Percentiles rank a stretch among this genome's conserved stretches.
Evolutionary conservation across 2,888 invertebrate species (phyloP).

Genomic region (Tetrapedia diversipes): DNA sequence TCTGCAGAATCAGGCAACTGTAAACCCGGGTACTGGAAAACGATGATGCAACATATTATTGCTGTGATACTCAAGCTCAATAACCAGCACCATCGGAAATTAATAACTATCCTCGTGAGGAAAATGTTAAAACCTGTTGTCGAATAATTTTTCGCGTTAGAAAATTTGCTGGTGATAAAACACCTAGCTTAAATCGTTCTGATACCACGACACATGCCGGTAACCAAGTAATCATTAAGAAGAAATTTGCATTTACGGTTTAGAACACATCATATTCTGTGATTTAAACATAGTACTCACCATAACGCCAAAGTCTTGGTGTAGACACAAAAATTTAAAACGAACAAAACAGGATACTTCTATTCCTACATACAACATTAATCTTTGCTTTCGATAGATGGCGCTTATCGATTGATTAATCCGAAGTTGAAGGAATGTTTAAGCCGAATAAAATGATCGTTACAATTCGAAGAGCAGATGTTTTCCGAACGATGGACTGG

Average conservation of each 20-base stretch:
- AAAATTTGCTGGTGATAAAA: constrained; percentile 77
- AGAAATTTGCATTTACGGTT: constrained; percentile 95
- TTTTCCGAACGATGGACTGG: too few species aligned
- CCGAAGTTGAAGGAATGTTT: too few species aligned
- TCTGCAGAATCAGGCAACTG: constrained; percentile 92
- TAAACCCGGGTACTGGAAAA: constrained; percentile 92
- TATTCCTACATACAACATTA: too few species aligned
- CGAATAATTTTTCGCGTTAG: constrained; percentile 77
- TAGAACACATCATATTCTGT: too few species aligned
- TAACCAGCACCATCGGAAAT: constrained; percentile 85
- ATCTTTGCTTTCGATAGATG: too few species aligned
- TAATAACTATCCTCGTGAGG: constrained; percentile 84
- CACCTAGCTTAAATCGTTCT: constrained; percentile 83
- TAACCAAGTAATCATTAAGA: constrained; percentile 95
- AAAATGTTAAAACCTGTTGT: constrained; percentile 81
- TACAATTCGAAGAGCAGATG: too few species aligned
- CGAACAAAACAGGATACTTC: too few species aligned
- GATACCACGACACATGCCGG: constrained; percentile 94
- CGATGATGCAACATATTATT: constrained; percentile 87
- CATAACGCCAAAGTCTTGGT: too few species aligned
- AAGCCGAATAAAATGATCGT: too few species aligned
- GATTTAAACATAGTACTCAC: too few species aligned
- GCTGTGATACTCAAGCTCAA: constrained; percentile 85
- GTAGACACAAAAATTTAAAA: too few species aligned
- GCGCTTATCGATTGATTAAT: too few species aligned